Evolutionary conservation across 2,888 invertebrate genomes (phyloP).

Genomic region (Ischnus inquisitorius): DNA sequence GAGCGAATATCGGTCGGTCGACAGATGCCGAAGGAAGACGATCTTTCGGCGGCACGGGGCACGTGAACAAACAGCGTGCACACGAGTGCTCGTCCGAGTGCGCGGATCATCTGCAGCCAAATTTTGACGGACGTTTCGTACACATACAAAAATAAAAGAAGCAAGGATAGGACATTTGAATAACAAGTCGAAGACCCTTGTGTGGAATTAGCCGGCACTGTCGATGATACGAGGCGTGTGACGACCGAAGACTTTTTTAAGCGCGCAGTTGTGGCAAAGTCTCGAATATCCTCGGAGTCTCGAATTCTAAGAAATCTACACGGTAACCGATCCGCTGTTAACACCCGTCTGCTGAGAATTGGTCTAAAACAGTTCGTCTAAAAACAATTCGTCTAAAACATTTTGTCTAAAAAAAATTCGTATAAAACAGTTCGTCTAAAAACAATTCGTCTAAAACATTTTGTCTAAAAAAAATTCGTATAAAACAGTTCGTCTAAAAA

Average conservation of each 20-base stretch:
- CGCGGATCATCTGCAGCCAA: conserved; percentile 26
- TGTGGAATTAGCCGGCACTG: conserved; percentile 53
- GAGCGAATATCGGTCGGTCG: neutral
- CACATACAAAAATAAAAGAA: conserved; percentile 65
- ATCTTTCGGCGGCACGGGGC: conserved; percentile 42
- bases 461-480: too few species aligned
- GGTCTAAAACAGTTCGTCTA: too few species aligned
- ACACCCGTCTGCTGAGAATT: neutral
- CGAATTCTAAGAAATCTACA: conserved; percentile 16
- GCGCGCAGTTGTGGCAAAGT: neutral
- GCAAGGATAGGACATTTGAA: conserved; percentile 37
- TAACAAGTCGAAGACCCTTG: conserved; percentile 65
- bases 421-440: too few species aligned
- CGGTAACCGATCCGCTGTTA: neutral
- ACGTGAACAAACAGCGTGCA: conserved; percentile 67
- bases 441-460: too few species aligned
- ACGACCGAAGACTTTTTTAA: conserved; percentile 16
- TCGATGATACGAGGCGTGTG: conserved; percentile 34
- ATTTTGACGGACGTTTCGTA: conserved; percentile 39
- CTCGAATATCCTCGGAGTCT: neutral
- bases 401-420: too few species aligned
- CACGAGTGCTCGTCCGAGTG: conserved; percentile 7
- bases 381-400: too few species aligned
- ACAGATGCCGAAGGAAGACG: conserved; percentile 60
- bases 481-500: too few species aligned